Evolutionary conservation across 2,113 vertebrate species (phyloP), one percentile per base, ranked within the genome.

Genomic region (Plestiodon gilberti): DNA sequence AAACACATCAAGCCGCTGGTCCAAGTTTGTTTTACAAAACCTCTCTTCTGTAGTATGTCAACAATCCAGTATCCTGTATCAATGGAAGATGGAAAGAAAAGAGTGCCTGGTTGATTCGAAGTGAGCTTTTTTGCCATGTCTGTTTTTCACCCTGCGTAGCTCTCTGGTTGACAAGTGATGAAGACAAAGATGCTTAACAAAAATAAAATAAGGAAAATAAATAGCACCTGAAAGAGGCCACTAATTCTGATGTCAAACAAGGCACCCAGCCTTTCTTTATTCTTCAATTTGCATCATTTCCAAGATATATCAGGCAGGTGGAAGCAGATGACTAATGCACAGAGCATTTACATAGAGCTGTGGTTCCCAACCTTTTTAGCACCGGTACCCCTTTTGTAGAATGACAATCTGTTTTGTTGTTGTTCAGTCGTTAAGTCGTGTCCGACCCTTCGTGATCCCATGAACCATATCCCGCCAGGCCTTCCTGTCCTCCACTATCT

Each of bases 71-170:
- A 78, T 83, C 84, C 52, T 80, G 22, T 71, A 85, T 87, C 89
- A 93, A 89, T 91, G 67, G 87, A 84, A 90, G n/a, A 90, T 90
- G 38, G 82, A 48, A 48, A 87, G 28, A 91, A 95, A 91, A 4
- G 89, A 89, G 48, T 18, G 85, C 80, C 64, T 89, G 55, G 90
- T 30, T 33, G 67, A 84, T 23, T 89, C 67, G 88, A 69, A 85
- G 40, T 79, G 77, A 84, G 23, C 30, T n/a, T 52, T 69, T 61
- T 43, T 84, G 57, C 57, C 77, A 9, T 1, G 8, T 78, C 61
- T 74, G n/a, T 33, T 1, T 0, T 90, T 87, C 83, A 89, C 89
- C 90, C 90, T 81, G 90, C 35, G 83, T 10, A 38, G 87, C 30
- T 79, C 2, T 81, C 28, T 4, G 84, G 73, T 89, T 70, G 57